Percentiles rank a stretch among this genome's conserved stretches.
Conservation (phyloP, 2,888 invertebrate species). For the Tortricodes alternella region DNA sequence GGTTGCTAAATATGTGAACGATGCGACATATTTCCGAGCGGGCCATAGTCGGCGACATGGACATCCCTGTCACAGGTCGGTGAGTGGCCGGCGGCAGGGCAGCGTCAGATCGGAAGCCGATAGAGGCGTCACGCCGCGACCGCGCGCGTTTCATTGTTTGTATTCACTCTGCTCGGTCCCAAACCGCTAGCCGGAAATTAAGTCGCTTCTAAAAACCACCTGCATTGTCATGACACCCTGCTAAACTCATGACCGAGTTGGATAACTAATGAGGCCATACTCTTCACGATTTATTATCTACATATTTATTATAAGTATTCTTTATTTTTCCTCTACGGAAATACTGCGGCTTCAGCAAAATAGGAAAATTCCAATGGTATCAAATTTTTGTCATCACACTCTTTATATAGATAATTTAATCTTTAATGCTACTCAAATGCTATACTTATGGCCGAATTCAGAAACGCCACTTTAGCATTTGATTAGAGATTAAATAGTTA, state of each 20-base stretch:
- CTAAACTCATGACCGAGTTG: constrained; percentile 27
- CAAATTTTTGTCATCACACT: too few relatives aligned
- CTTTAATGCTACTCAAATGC: too few relatives aligned
- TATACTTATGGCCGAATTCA: too few relatives aligned
- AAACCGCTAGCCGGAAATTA: constrained; percentile 73
- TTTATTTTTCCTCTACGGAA: not conserved
- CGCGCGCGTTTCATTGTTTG: constrained; percentile 54
- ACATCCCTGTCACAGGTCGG: constrained; percentile 21
- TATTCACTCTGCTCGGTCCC: constrained; percentile 51
- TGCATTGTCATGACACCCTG: constrained; percentile 44
- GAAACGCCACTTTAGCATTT: too few relatives aligned
- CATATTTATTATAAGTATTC: not conserved
- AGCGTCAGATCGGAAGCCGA: constrained; percentile 67
- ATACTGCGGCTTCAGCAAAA: too few relatives aligned
- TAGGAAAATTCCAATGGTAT: too few relatives aligned
- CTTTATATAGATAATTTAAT: too few relatives aligned
- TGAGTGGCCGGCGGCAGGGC: constrained; percentile 34
- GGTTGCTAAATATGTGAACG: constrained; percentile 8
- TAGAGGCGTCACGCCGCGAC: constrained; percentile 55
- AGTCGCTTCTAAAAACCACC: constrained; percentile 57
- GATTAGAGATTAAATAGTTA: too few relatives aligned
- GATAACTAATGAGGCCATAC: constrained; percentile 32
- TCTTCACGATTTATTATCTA: not conserved
- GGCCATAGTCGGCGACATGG: constrained; percentile 17
- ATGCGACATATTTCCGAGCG: constrained; percentile 14